Percentiles rank a stretch among this genome's conserved stretches.
Conservation (phyloP, 2,888 invertebrate genomes). For the Mylabris sibirica region DNA sequence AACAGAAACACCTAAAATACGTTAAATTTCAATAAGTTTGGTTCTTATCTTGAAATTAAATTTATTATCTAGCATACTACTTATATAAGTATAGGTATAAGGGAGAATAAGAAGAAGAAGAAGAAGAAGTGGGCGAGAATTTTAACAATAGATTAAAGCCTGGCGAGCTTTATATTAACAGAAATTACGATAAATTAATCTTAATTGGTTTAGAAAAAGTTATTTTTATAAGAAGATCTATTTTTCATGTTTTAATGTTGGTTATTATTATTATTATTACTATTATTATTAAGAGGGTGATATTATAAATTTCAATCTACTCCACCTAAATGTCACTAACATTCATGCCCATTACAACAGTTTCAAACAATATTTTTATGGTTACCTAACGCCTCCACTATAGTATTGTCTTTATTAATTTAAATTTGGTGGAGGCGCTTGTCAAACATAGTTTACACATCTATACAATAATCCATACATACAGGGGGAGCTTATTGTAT, state of each 20-base stretch:
- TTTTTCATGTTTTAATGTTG: conserved; percentile 16
- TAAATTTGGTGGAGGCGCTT: conserved; percentile 1
- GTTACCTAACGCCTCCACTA: neutral
- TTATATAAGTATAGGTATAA: too few relatives aligned
- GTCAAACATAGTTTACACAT: neutral
- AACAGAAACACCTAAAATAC: conserved; percentile 6
- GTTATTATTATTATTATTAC: conserved; percentile 28
- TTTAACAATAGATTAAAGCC: neutral
- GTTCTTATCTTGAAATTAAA: neutral
- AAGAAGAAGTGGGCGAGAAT: neutral
- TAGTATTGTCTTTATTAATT: neutral
- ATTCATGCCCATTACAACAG: conserved; percentile 12
- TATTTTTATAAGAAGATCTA: neutral
- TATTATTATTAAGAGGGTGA: neutral
- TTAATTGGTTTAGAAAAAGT: neutral
- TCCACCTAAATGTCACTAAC: conserved; percentile 32
- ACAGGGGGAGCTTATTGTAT: neutral
- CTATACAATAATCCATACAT: neutral
- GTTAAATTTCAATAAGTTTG: conserved; percentile 2
- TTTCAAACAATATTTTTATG: conserved; percentile 7
- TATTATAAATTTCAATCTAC: conserved; percentile 30
- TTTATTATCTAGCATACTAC: neutral
- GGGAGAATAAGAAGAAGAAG: neutral
- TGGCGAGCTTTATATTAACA: neutral
- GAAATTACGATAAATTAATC: neutral